Evolutionary conservation across 2,888 invertebrate genomes (phyloP).

Genomic region (Patella caerulea): DNA sequence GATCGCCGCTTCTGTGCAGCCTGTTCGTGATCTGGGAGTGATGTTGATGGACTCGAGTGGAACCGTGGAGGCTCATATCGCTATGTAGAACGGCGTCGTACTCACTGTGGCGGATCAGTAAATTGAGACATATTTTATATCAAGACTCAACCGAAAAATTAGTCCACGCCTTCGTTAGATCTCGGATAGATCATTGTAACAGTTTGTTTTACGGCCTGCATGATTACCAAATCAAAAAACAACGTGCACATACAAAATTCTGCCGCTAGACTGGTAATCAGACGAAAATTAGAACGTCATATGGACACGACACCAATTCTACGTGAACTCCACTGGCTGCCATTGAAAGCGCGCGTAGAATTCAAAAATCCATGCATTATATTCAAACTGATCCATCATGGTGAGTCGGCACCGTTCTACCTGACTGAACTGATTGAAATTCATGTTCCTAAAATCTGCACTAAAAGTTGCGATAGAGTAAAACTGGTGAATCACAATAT

Average conservation of each 20-base stretch:
- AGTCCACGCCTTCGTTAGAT: not conserved
- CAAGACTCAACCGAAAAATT: not conserved
- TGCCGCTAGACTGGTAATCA: slow-evolving; percentile 2
- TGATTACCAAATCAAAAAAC: not conserved
- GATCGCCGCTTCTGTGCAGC: not conserved
- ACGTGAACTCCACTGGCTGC: slow-evolving; percentile 11
- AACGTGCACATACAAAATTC: slow-evolving; percentile 14
- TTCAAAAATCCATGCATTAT: slow-evolving; percentile 1
- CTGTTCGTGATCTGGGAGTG: not conserved
- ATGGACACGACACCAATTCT: slow-evolving; percentile 7
- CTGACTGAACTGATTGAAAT: not conserved
- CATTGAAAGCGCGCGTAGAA: not conserved
- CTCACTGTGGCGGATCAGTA: slow-evolving; percentile 1
- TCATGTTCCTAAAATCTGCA: not conserved
- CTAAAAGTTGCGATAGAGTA: not conserved
- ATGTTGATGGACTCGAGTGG: too few species aligned
- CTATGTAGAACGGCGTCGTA: not conserved
- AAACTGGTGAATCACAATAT: not conserved
- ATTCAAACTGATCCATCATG: not conserved
- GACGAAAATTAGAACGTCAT: too few species aligned
- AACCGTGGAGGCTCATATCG: not conserved
- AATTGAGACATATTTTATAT: not conserved
- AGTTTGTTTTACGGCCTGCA: slow-evolving; percentile 2
- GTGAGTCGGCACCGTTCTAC: not conserved
- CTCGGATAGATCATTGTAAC: slow-evolving; percentile 11